Percentiles rank a stretch among this genome's conserved stretches.
These are phyloP conservation scores for Apeltes quadracus DNA, from an alignment of 2,113 vertebrate species.

Conservation along the genomic window DNA sequence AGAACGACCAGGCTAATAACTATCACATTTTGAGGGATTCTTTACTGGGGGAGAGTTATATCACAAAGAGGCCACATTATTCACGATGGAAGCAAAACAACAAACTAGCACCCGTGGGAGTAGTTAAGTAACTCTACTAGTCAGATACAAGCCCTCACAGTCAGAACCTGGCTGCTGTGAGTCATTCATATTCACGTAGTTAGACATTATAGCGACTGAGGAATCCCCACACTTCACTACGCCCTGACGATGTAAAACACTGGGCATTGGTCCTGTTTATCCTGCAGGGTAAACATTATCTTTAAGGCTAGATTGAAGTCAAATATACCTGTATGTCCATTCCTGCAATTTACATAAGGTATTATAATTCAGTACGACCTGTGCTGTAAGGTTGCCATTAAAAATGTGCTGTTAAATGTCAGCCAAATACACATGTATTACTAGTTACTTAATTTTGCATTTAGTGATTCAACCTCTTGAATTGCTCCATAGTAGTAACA, in stretches of 20 bases:
- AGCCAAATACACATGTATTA: slow-evolving; percentile 40
- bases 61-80: slow-evolving; percentile 7
- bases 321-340: slow-evolving; percentile 35
- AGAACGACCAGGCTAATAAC: background rate
- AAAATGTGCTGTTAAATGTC: slow-evolving; percentile 64
- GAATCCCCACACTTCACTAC: slow-evolving; percentile 23
- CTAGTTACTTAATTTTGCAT: slow-evolving; percentile 48
- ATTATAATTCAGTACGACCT: slow-evolving; percentile 28
- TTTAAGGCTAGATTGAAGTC: slow-evolving; percentile 41
- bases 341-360: slow-evolving; percentile 39
- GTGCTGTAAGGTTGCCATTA: slow-evolving; percentile 50
- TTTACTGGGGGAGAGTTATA: background rate
- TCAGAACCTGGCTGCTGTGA: background rate
- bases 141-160: slow-evolving; percentile 26
- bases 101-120: slow-evolving; percentile 14
- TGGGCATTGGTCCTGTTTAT: slow-evolving; percentile 46
- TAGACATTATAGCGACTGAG: slow-evolving; percentile 20
- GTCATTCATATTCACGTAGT: slow-evolving; percentile 33
- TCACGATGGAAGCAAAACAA: background rate
- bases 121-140: background rate
- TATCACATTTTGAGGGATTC: slow-evolving; percentile 23
- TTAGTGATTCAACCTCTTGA: slow-evolving; percentile 49
- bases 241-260: slow-evolving; percentile 11
- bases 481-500: slow-evolving; percentile 36
- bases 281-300: slow-evolving; percentile 53